Evolutionary conservation across 2,888 invertebrate genomes (phyloP).

Genomic region (Oscheius sp.): DNA sequence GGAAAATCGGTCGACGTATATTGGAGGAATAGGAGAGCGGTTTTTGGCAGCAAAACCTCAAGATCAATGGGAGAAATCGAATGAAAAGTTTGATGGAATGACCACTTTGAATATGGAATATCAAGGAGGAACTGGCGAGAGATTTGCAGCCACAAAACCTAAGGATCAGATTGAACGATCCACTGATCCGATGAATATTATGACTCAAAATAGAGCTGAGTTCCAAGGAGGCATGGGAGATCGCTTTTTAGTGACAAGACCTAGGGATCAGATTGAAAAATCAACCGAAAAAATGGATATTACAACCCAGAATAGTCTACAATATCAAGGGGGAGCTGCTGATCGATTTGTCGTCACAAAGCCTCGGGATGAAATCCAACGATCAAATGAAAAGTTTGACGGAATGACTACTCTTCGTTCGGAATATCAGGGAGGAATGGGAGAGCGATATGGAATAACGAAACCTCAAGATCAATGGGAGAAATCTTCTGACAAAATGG

Average conservation of each 20-base stretch:
- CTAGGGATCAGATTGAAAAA: not conserved
- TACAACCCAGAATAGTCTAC: not conserved
- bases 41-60: not conserved
- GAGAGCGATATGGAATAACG: not conserved
- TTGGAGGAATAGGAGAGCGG: slow-evolving; percentile 15
- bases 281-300: not conserved
- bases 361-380: not conserved
- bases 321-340: slow-evolving; percentile 6
- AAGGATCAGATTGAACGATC: not conserved
- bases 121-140: slow-evolving; percentile 4
- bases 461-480: slow-evolving; percentile 2
- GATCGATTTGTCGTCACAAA: not conserved
- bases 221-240: slow-evolving; percentile 8
- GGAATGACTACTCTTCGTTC: not conserved
- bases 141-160: not conserved
- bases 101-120: no score
- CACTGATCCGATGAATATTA: not conserved
- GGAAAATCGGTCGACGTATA: not conserved
- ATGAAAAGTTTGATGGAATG: no score
- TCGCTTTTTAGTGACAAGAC: not conserved
- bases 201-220: not conserved
- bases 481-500: not conserved
- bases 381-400: not conserved
- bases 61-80: no score
- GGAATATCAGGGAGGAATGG: not conserved